Evolutionary conservation across 2,113 vertebrate genomes (phyloP), one percentile per base, ranked within the genome.

Genomic region (Prionailurus bengalensis): DNA sequence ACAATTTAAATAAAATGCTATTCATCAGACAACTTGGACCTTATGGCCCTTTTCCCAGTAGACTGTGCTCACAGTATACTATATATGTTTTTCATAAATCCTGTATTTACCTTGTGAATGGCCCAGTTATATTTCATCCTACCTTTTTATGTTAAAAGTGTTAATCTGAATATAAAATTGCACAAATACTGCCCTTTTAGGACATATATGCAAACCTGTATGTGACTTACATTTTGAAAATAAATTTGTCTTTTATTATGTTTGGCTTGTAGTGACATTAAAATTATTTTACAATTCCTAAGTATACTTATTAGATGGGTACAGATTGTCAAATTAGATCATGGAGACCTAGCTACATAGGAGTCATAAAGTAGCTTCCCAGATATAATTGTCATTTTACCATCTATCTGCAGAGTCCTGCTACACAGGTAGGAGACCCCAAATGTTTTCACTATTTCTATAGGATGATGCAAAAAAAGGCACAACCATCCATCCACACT

Each of bases 121-220:
- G 36, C 19, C 16, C 45, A 92, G 23, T 58, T 85, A 63, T 58
- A 95, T 42, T 58, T 82, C 79, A 55, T 39, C 33, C 71, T 51
- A 42, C 0, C 12, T 45, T 95, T 91, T 93, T 70, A n/a, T 29
- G 33, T 25, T 79, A 70, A 39, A 76, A 93, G n/a, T 39, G 21
- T 81, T 81, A 81, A 91, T n/a, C 45, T 79, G 29, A 95, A 87
- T 25, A 13, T 76, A 94, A 94, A 92, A 66, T 33, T 53, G 90
- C 66, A 79, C 0, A 95, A 48, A 79, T 74, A 53, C 1, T 12
- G 74, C 1, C 39, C 42, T 90, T 76, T 76, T 87, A 27, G 7
- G 55, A 97, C 93, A 31, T 39, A 70, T 25, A 68, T 42, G 16
- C 2, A 96, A 81, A 79, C 5, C 14, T 36, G n/a, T n/a, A 48